Conservation (phyloP, 2,113 vertebrate species). For the Microtus montanus region DNA sequence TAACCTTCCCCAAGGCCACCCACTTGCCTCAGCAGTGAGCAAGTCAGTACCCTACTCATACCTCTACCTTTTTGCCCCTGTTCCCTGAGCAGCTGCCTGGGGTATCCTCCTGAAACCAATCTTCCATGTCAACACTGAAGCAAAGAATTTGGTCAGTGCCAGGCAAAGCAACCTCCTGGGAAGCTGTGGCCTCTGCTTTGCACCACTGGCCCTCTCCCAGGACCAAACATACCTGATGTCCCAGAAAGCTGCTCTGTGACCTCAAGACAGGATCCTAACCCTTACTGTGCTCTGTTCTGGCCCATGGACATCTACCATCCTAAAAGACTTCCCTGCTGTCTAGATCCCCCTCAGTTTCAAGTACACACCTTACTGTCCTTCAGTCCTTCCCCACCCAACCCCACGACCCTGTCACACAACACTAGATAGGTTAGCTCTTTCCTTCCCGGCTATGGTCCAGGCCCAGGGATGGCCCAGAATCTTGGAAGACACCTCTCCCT, state of each 20-base stretch:
- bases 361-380: not conserved
- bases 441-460: not conserved
- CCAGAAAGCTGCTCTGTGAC: not conserved
- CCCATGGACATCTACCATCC: not conserved
- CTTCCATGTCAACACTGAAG: not conserved
- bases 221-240: not conserved
- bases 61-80: not conserved
- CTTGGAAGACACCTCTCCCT: no score
- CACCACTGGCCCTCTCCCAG: not conserved
- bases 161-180: not conserved
- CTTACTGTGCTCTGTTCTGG: not conserved
- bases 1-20: not conserved
- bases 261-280: not conserved
- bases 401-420: not conserved
- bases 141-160: not conserved
- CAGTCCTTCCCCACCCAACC: not conserved
- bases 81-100: not conserved
- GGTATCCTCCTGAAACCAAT: not conserved
- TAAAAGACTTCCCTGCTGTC: not conserved
- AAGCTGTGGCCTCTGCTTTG: no score
- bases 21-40: no score
- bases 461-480: not conserved
- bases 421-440: accelerated
- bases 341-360: not conserved
- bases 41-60: not conserved